phyloP scores from a whole-genome alignment of 2,888 invertebrate species.

The Phania funesta region DNA sequence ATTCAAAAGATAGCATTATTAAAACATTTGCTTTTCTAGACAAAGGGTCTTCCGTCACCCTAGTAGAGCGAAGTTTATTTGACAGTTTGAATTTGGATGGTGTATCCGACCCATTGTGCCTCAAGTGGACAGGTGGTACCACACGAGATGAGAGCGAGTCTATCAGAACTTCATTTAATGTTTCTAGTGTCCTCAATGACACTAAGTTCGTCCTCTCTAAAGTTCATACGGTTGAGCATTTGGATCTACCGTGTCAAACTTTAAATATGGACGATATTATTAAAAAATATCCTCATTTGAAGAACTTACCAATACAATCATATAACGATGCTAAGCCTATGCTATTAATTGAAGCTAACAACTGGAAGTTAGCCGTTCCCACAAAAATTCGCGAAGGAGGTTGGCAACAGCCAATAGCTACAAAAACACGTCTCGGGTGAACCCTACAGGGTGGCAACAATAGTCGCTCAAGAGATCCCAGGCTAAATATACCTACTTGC shows the following conservation, averaged over 20 bases:
- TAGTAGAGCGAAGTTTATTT: slow-evolving; percentile 32
- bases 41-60: too few species aligned
- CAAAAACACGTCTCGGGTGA: background rate
- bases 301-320: background rate
- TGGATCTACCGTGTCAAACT: background rate
- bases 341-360: background rate
- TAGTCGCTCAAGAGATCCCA: background rate
- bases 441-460: background rate
- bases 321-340: background rate
- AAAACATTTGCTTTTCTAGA: too few species aligned
- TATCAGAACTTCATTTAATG: background rate
- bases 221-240: background rate
- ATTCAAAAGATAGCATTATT: background rate
- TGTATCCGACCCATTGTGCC: background rate
- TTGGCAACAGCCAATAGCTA: slow-evolving; percentile 14
- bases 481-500: background rate
- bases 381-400: slow-evolving; percentile 5
- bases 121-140: background rate
- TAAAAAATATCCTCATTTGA: background rate
- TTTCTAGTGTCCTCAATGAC: background rate
- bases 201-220: background rate
- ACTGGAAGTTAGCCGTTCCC: background rate
- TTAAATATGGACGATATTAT: background rate
- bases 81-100: background rate
- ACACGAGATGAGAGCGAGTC: background rate